A percentile compares a stretch with the other conserved stretches of the same genome.
These are phyloP conservation scores for Drosophila mimica DNA, from an alignment of 2,888 invertebrate genomes.

Conservation along the genomic window DNA sequence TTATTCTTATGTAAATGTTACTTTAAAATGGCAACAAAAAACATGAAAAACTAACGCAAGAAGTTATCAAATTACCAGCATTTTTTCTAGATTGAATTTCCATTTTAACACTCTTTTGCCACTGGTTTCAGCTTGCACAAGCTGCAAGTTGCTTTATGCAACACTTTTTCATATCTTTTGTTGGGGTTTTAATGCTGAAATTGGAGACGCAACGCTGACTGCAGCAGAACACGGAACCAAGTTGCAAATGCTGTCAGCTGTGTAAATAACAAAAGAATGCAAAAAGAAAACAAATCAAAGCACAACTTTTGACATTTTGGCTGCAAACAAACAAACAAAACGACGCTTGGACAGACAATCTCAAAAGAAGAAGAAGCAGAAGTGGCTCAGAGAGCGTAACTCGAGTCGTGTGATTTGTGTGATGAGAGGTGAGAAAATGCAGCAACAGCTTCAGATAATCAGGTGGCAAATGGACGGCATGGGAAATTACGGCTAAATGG, in stretches of 20 bases:
- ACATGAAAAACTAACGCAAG: background rate
- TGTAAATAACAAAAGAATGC: constrained; percentile 23
- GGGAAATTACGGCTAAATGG: constrained; percentile 15
- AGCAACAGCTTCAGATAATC: constrained; percentile 35
- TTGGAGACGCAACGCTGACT: constrained; percentile 25
- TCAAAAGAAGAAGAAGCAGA: constrained; percentile 39
- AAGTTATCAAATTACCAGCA: background rate
- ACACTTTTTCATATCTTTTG: constrained; percentile 15
- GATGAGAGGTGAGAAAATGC: constrained; percentile 22
- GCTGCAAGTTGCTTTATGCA: constrained; percentile 14
- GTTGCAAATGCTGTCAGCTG: constrained; percentile 43
- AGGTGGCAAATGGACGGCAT: constrained; percentile 32
- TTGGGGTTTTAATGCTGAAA: constrained; percentile 21
- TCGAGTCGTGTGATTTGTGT: constrained; percentile 27
- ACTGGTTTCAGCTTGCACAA: constrained; percentile 21
- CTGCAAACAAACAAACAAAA: constrained; percentile 48
- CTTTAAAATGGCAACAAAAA: background rate
- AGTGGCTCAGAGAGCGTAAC: constrained; percentile 14
- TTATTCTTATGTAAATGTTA: too few relatives aligned
- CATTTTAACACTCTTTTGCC: background rate
- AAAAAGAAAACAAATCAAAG: constrained; percentile 18
- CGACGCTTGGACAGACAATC: background rate
- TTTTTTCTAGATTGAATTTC: background rate
- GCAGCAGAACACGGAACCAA: constrained; percentile 44
- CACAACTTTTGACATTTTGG: constrained; percentile 49